phyloP scores from a whole-genome alignment of 2,113 vertebrate species.

The Nesogale talazaci region DNA sequence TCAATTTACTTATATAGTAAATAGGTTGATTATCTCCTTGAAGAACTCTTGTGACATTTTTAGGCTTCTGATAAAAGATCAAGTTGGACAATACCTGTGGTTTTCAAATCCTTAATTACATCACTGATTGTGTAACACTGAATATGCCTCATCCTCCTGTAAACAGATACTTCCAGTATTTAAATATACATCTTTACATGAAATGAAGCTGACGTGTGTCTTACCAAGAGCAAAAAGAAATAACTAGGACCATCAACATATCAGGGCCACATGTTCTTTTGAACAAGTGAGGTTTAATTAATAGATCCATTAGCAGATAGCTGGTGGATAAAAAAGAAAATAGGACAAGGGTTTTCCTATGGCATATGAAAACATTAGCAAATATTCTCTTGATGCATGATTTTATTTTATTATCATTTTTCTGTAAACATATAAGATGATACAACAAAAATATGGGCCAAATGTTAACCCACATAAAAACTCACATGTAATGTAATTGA shows the following conservation, averaged over 20 bases:
- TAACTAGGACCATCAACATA: conserved; percentile 44
- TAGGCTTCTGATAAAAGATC: neutral
- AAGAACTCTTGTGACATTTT: conserved; percentile 41
- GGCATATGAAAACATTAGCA: neutral
- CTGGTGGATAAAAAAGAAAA: conserved; percentile 51
- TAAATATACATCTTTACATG: conserved; percentile 64
- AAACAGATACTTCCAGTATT: conserved; percentile 26
- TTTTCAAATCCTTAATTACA: conserved; percentile 81
- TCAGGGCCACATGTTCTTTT: conserved; percentile 40
- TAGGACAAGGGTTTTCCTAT: neutral
- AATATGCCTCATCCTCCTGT: conserved; percentile 43
- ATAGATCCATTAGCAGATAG: conserved; percentile 66
- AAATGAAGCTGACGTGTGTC: conserved; percentile 38
- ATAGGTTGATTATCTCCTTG: conserved; percentile 69
- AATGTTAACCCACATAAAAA: neutral
- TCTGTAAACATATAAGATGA: neutral
- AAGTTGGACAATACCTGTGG: conserved; percentile 48
- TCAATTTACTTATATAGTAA: conserved; percentile 70
- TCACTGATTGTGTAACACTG: conserved; percentile 66
- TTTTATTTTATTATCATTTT: neutral
- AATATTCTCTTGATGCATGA: neutral
- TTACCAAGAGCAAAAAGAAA: conserved; percentile 72
- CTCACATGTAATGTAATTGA: neutral
- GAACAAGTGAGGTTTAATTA: conserved; percentile 72
- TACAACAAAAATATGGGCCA: conserved; percentile 47